Conservation (phyloP, 2,888 invertebrate species). For the Troides helena region DNA sequence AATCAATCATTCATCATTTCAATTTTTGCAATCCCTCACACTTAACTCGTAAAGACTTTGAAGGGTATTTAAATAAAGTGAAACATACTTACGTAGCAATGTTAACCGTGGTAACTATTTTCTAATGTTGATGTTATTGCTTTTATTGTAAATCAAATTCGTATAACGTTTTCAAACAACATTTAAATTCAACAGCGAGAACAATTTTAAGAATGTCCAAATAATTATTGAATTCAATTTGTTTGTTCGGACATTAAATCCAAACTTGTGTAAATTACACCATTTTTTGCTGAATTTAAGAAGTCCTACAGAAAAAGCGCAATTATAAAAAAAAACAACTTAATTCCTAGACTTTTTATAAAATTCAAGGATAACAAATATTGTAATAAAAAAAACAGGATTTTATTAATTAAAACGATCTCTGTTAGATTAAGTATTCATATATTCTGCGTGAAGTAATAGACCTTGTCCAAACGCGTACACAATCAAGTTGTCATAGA, state of each 20-base stretch:
- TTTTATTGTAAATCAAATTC: constrained; percentile 45
- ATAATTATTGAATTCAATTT: constrained; percentile 43
- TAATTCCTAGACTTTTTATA: neutral
- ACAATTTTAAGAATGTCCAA: constrained; percentile 44
- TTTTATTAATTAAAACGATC: too few relatives aligned
- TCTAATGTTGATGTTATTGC: constrained; percentile 49
- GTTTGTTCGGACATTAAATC: constrained; percentile 50
- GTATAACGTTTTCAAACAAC: constrained; percentile 58
- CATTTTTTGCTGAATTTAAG: constrained; percentile 38
- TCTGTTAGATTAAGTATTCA: too few relatives aligned
- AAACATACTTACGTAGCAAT: constrained; percentile 47
- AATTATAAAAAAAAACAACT: neutral
- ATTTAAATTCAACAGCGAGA: constrained; percentile 52
- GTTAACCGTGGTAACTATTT: constrained; percentile 60
- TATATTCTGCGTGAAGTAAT: too few relatives aligned
- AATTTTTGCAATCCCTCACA: too few relatives aligned
- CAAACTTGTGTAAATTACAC: constrained; percentile 68
- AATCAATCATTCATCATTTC: too few relatives aligned
- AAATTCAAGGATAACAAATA: neutral
- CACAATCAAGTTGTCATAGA: too few relatives aligned
- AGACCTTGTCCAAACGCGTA: too few relatives aligned
- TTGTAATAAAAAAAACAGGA: too few relatives aligned
- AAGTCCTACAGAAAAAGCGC: neutral
- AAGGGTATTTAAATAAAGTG: constrained; percentile 8
- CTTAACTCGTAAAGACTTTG: constrained; percentile 11